Conservation (phyloP, 1,140 invertebrate species). For the Drosophila ironensis region DNA sequence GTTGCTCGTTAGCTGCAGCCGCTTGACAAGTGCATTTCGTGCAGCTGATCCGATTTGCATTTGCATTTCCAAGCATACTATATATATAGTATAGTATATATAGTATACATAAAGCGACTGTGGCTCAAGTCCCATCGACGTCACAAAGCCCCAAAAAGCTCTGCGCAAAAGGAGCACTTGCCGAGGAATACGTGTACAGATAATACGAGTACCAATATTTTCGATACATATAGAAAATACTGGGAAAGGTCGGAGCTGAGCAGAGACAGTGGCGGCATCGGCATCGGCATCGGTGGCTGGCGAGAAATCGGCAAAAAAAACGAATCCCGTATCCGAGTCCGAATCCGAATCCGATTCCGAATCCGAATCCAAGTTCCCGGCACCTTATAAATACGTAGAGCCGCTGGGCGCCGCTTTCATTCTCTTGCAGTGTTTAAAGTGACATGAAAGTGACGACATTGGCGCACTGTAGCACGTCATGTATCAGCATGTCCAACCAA, state of each 20-base stretch:
- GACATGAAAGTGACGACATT: constrained; percentile 82
- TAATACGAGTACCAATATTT: too few relatives aligned
- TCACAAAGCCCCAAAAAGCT: too few relatives aligned
- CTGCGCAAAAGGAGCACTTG: constrained; percentile 20
- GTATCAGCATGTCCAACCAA: constrained; percentile 82
- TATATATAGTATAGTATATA: neutral
- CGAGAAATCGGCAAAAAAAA: neutral
- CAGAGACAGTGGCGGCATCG: neutral
- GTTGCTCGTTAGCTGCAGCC: neutral
- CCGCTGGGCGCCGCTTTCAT: constrained; percentile 70
- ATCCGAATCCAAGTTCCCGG: constrained; percentile 22
- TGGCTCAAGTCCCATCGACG: too few relatives aligned
- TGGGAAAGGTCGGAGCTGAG: constrained; percentile 14
- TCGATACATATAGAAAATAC: constrained; percentile 10
- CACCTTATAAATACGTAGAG: constrained; percentile 75
- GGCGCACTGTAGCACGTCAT: constrained; percentile 81
- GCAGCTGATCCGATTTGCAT: too few relatives aligned
- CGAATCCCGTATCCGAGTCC: neutral
- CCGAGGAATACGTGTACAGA: too few relatives aligned
- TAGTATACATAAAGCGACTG: neutral
- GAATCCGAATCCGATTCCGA: constrained; percentile 17
- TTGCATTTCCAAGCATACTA: neutral
- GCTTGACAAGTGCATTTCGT: neutral
- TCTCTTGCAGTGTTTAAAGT: constrained; percentile 82
- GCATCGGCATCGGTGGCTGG: neutral